A percentile compares a stretch with the other conserved stretches of the same genome.
phyloP scores from a whole-genome alignment of 2,797 vertebrate species.

The Oophaga sylvatica region DNA sequence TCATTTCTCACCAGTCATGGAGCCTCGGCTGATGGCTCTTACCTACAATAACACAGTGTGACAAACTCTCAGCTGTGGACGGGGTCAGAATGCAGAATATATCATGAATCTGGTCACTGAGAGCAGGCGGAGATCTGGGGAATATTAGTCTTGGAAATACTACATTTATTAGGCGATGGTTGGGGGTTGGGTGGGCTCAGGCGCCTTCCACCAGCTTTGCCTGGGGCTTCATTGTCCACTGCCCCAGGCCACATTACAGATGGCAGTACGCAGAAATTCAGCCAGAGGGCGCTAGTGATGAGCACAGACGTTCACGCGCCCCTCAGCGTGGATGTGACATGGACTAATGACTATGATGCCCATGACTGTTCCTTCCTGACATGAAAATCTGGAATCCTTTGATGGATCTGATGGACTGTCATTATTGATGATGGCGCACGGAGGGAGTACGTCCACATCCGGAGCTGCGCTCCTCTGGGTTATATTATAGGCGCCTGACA shows the following conservation, averaged over 20 bases:
- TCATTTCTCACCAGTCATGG: not conserved
- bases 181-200: not conserved
- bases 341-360: not conserved
- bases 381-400: not conserved
- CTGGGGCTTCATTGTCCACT: no score
- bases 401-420: not conserved
- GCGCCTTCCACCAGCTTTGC: not conserved
- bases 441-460: not conserved
- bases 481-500: constrained; percentile 26
- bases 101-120: no score
- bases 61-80: not conserved
- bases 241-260: not conserved
- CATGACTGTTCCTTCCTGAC: not conserved
- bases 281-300: constrained; percentile 5
- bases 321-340: not conserved
- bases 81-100: not conserved
- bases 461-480: not conserved
- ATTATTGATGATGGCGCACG: not conserved
- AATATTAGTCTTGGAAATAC: not conserved
- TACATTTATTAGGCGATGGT: no score
- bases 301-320: not conserved
- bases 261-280: not conserved
- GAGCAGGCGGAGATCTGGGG: not conserved
- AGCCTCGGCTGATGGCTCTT: not conserved
- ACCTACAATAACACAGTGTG: not conserved